Conservation (phyloP, 2,113 vertebrate species). For the Naja naja region DNA sequence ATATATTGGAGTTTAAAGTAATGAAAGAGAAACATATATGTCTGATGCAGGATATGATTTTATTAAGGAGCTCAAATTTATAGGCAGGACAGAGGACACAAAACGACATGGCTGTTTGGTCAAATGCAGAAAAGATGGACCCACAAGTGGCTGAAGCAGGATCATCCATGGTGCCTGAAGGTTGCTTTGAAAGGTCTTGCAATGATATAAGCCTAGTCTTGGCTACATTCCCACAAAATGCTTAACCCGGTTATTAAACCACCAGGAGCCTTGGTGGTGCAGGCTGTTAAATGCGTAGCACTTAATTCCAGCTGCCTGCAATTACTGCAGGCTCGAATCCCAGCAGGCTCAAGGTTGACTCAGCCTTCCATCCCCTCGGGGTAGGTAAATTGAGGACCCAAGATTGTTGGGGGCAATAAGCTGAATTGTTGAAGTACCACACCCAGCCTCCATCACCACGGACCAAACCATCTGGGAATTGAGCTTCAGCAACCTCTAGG, state of each 20-base stretch:
- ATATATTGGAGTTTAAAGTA: not conserved
- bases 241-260: not conserved
- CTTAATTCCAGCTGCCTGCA: too few relatives aligned
- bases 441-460: not conserved
- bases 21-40: not conserved
- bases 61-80: not conserved
- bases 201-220: not conserved
- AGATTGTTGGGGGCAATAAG: too few relatives aligned
- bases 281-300: too few relatives aligned
- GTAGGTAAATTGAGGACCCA: too few relatives aligned
- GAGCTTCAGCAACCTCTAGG: not conserved
- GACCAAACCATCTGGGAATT: not conserved
- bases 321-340: too few relatives aligned
- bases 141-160: too few relatives aligned
- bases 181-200: not conserved
- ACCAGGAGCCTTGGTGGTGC: too few relatives aligned
- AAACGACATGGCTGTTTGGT: not conserved
- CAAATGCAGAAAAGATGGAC: not conserved
- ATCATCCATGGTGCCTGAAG: not conserved
- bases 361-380: too few relatives aligned
- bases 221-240: not conserved
- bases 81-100: too few relatives aligned
- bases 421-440: not conserved
- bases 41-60: not conserved
- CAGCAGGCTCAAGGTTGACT: too few relatives aligned